Base-by-base conservation (phyloP, 2,888 invertebrate species). In the Hydriomena furcata region DNA sequence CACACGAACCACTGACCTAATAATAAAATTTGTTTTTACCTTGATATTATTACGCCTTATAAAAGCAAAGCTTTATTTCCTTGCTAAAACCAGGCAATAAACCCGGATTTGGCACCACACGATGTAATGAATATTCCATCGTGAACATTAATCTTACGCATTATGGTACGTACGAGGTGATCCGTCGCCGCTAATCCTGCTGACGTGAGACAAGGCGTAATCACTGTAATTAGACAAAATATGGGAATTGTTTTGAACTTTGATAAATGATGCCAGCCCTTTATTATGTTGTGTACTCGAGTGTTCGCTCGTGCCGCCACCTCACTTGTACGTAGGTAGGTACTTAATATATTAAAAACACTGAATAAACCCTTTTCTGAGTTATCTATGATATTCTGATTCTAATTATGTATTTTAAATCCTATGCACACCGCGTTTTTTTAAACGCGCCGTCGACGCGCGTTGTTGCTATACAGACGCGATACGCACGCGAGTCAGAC, bases 211-310 rank as follows among this genome's bases (percentile, higher is more conserved):
- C 21, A 34, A 12, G 35, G 2, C 27, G 21, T 47, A 47, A 47
- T 41, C 40, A 32, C 38, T 27, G 32, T 46, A 46, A 46, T 46
- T 38, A 46, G 17, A 38, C 37, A 31, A 41, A 41, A 20, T 46
- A 31, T 30, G 10, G 23, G 45, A 20, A 28, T 27, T 28, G 34
- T 36, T 44, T 7, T 17, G 35, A 23, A 35, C 11, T 44, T 27
- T 44, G 44, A 44, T 44, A 13, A 28, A 44, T 44, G 35, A 28
- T 25, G 17, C 11, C 27, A 7, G 3, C 10, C 17, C 6, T 28
- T 17, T 31, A 12, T 7, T 13, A 12, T 30, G 11, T 12, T 12
- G n/a, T n/a, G n/a, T n/a, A n/a, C n/a, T n/a, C n/a, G n/a, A n/a
- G n/a, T n/a, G n/a, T n/a, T n/a, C n/a, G n/a, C n/a, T n/a, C n/a